Base-by-base conservation (phyloP, 2,797 vertebrate species). In the Danio tinwini region DNA sequence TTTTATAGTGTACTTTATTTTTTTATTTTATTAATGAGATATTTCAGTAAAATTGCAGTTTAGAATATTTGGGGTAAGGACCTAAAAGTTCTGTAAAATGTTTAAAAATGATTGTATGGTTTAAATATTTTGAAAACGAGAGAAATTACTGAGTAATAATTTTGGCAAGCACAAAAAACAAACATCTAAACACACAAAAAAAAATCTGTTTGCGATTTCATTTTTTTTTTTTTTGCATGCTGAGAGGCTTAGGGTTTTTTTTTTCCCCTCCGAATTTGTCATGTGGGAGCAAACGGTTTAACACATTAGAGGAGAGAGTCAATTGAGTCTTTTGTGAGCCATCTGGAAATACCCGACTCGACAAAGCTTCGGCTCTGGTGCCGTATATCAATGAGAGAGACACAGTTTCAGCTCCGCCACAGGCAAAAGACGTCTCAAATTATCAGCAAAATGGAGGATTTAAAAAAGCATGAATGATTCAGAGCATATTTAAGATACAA, bases 201-300 rank as follows among this genome's bases (percentile, higher is more conserved):
- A 67, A 56, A 67, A 19, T 58, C 42, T 68, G 52, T 59, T 59
- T 77, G 75, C 58, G 39, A 58, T 58, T 72, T 72, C 70, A 58
- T 58, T 29, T 29, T 29, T n/a, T n/a, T n/a, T 45, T 42, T 67
- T 81, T 80, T 62, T 59, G 62, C 16, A 63, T 44, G 42, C 47
- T 10, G 29, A 21, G 64, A 58, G 44, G 29, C 71, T 29, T 58
- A 45, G 37, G 9, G 0, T n/a, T 62, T 67, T 82, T 77, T 78
- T 45, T 5, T 29, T 29, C 29, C 17, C 45, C 45, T 45, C 42
- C 29, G 55, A 69, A 58, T 72, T 58, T 72, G 53, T 72, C 70
- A 72, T 72, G 70, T 29, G 75, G 80, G 58, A 75, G 78, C 78
- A 81, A 81, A 83, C 59, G 81, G 40, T 73, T 29, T 62, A 81